Conservation (phyloP, 2,113 vertebrate species). For the Bubo scandiacus region DNA sequence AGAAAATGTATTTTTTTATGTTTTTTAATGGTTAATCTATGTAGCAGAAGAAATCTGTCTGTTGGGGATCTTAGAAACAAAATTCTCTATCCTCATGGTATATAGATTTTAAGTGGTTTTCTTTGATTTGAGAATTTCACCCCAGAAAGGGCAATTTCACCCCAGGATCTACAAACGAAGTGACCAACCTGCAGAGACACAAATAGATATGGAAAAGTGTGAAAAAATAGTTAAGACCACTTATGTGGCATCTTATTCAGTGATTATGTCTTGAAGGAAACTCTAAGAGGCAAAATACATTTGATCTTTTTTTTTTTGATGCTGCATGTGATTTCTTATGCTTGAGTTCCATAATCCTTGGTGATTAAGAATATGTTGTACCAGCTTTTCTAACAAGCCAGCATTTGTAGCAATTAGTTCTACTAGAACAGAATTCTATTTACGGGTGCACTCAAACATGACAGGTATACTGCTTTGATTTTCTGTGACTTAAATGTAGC, state of each 20-base stretch:
- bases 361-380: constrained; percentile 8
- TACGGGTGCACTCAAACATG: constrained; percentile 5
- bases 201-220: neutral
- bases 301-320: neutral
- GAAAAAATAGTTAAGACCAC: neutral
- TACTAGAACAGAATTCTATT: constrained; percentile 34
- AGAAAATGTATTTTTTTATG: neutral
- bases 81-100: neutral
- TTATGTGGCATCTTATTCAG: neutral
- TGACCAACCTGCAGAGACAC: neutral
- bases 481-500: constrained; percentile 12
- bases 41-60: neutral
- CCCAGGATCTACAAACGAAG: neutral
- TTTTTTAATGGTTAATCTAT: neutral
- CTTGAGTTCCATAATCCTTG: constrained; percentile 4
- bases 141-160: neutral
- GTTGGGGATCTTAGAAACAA: neutral
- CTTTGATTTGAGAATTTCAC: neutral
- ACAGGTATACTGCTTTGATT: constrained; percentile 25
- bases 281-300: neutral
- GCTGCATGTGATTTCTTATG: neutral
- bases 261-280: neutral
- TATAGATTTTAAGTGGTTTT: neutral
- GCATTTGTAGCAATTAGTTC: constrained; percentile 34
- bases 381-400: constrained; percentile 2